Evolutionary conservation across 1,140 invertebrate species (phyloP).

Genomic region (Gonioctena quinquepunctata): DNA sequence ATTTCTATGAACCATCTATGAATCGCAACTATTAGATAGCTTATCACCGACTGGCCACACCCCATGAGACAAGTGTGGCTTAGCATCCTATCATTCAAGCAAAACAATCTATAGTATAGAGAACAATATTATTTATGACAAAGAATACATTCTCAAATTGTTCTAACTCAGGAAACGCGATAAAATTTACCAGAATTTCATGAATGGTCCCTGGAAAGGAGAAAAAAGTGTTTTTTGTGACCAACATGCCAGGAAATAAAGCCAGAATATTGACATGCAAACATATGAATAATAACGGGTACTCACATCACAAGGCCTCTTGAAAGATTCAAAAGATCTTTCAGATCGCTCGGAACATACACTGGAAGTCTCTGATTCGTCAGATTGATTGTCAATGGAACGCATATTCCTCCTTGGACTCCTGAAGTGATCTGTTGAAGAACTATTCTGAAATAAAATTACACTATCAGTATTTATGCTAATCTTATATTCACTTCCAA

Average conservation of each 20-base stretch:
- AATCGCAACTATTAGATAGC: too few species aligned
- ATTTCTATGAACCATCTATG: too few species aligned
- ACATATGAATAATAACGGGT: conserved; percentile 11
- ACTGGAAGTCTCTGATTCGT: conserved; percentile 93
- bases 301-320: conserved; percentile 81
- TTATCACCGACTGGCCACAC: too few species aligned
- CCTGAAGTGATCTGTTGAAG: conserved; percentile 30
- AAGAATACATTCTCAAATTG: too few species aligned
- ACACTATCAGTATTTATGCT: too few species aligned
- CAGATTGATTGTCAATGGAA: conserved; percentile 57
- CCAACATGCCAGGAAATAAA: conserved; percentile 5
- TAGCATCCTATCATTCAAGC: too few species aligned
- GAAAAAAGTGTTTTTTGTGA: neutral
- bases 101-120: too few species aligned
- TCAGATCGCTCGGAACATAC: conserved; percentile 83
- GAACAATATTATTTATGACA: too few species aligned
- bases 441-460: conserved; percentile 29
- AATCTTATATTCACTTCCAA: neutral
- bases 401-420: conserved; percentile 45
- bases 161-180: too few species aligned
- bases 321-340: conserved; percentile 78
- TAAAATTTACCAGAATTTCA: too few species aligned
- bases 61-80: too few species aligned
- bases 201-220: too few species aligned
- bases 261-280: neutral